These are phyloP conservation scores for Macrosteles quadrilineatus DNA, from an alignment of 1,140 invertebrate genomes.

Conservation along the genomic window DNA sequence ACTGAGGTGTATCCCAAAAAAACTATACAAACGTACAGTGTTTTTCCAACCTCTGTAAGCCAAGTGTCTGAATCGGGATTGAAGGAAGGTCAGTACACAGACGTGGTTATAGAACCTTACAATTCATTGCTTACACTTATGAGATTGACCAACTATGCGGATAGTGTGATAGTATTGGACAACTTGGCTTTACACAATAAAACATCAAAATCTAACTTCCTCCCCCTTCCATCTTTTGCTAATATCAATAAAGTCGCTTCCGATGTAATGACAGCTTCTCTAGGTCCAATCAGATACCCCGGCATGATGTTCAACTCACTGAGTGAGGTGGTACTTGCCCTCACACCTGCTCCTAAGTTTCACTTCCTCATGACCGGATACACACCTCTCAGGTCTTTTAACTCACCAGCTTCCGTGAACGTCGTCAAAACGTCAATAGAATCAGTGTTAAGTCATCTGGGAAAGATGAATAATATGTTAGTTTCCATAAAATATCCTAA, in stretches of 20 bases:
- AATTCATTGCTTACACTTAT: constrained; percentile 25
- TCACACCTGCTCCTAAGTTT: not conserved
- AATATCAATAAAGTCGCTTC: constrained; percentile 20
- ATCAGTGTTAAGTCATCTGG: constrained; percentile 1
- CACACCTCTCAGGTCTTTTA: constrained; percentile 13
- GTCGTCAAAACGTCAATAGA: not conserved
- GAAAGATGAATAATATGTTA: not conserved
- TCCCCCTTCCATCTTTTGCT: constrained; percentile 7
- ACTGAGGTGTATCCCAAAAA: constrained; percentile 15
- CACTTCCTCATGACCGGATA: constrained; percentile 23
- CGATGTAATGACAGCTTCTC: constrained; percentile 14
- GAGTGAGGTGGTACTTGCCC: constrained; percentile 2
- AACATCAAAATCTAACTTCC: not conserved
- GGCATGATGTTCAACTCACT: constrained; percentile 6
- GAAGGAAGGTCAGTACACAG: not conserved
- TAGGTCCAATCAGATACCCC: constrained; percentile 13
- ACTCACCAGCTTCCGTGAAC: not conserved
- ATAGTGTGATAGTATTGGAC: constrained; percentile 25
- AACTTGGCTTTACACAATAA: constrained; percentile 12
- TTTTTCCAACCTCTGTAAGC: constrained; percentile 7
- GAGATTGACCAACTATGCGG: not conserved
- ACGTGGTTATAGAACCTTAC: constrained; percentile 29
- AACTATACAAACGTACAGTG: constrained; percentile 19
- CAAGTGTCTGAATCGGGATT: not conserved
- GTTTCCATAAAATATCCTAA: not conserved